Percentiles rank a stretch among this genome's conserved stretches.
These are phyloP conservation scores for Drosophila leonis DNA, from an alignment of 2,888 invertebrate species.

Conservation along the genomic window DNA sequence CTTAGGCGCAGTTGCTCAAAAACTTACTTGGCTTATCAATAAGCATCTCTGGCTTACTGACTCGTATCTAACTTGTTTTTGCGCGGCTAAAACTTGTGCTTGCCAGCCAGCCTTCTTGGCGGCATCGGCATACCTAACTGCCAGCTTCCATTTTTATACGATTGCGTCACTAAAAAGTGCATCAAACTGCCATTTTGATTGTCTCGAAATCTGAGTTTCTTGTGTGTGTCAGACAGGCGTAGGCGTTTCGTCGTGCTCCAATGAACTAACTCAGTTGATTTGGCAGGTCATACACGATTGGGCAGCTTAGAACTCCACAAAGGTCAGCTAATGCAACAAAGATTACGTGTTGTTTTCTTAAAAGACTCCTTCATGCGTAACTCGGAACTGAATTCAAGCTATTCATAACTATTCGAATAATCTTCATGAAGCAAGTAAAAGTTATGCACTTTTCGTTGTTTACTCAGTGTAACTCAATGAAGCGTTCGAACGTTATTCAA, in stretches of 20 bases:
- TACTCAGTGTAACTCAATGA: slow-evolving; percentile 55
- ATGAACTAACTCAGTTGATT: slow-evolving; percentile 49
- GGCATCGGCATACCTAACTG: slow-evolving; percentile 37
- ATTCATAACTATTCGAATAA: slow-evolving; percentile 30
- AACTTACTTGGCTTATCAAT: slow-evolving; percentile 48
- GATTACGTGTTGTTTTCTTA: neutral
- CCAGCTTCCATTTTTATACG: slow-evolving; percentile 35
- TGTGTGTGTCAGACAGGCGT: slow-evolving; percentile 1
- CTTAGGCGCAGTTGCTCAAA: slow-evolving; percentile 29
- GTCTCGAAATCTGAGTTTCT: slow-evolving; percentile 38
- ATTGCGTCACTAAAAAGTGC: slow-evolving; percentile 35
- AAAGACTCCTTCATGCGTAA: neutral
- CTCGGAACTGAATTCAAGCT: slow-evolving; percentile 34
- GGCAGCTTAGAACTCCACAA: neutral
- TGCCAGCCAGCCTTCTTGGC: slow-evolving; percentile 48
- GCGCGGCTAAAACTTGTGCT: slow-evolving; percentile 32
- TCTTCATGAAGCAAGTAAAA: slow-evolving; percentile 41
- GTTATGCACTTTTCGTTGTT: slow-evolving; percentile 34
- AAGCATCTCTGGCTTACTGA: slow-evolving; percentile 29
- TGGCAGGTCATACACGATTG: slow-evolving; percentile 37
- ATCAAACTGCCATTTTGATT: slow-evolving; percentile 60
- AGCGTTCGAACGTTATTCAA: slow-evolving; percentile 73
- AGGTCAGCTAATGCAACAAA: neutral
- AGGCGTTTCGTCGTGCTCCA: slow-evolving; percentile 49
- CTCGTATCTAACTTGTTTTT: slow-evolving; percentile 31